phyloP scores from a whole-genome alignment of 1,140 invertebrate genomes.

The Lysiphlebus fabarum region DNA sequence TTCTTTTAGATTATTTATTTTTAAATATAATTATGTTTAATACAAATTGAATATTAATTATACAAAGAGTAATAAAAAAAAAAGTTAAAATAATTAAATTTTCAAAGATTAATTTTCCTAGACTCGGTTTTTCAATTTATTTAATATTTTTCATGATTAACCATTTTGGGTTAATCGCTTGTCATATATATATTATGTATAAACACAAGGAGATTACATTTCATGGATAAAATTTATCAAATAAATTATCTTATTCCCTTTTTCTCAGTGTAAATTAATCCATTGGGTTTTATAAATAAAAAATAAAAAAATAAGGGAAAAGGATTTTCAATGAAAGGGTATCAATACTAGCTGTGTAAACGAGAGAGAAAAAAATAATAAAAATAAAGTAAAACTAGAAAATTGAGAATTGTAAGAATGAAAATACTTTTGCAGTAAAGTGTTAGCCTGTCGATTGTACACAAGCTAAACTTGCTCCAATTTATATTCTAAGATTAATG shows the following conservation, averaged over 20 bases:
- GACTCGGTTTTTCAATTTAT: no score
- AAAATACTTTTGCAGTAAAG: conserved; percentile 3
- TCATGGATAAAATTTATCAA: conserved; percentile 16
- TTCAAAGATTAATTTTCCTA: no score
- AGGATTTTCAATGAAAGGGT: no score
- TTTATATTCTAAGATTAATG: conserved; percentile 37
- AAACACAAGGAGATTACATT: neutral
- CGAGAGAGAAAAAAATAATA: neutral
- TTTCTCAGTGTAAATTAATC: conserved; percentile 16
- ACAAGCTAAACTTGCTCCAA: conserved; percentile 19
- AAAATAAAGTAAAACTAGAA: conserved; percentile 3
- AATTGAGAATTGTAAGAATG: neutral
- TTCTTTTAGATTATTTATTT: no score
- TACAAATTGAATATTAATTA: no score
- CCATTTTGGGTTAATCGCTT: no score
- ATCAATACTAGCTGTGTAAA: no score
- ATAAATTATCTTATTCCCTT: conserved; percentile 17
- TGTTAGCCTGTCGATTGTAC: conserved; percentile 16
- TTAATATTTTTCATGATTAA: no score
- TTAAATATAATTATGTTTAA: no score
- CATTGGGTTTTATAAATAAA: neutral
- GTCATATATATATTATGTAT: no score
- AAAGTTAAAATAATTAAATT: no score
- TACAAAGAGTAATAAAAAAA: no score
- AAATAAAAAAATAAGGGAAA: conserved; percentile 7